Percentiles rank a stretch among this genome's conserved stretches.
Evolutionary conservation across 2,113 vertebrate genomes (phyloP).

Genomic region (Galbula dea): DNA sequence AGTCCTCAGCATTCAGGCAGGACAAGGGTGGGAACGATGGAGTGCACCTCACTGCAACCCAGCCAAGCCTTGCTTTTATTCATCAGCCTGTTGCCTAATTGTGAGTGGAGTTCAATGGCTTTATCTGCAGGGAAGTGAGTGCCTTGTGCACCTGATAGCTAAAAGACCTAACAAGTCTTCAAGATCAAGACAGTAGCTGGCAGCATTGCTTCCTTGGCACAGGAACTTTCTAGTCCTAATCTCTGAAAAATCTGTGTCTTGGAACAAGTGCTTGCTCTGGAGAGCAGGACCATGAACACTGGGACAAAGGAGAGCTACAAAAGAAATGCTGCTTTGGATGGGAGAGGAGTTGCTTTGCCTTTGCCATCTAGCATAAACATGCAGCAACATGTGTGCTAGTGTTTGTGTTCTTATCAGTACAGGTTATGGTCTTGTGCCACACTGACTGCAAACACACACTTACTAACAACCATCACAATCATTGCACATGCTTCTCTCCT

Average conservation of each 20-base stretch:
- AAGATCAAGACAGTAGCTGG: neutral
- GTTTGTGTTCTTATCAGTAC: neutral
- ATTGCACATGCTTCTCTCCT: neutral
- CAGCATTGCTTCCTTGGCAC: neutral
- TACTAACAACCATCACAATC: neutral
- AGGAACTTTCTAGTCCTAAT: neutral
- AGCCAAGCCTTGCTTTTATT: neutral
- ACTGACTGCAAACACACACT: neutral
- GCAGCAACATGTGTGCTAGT: neutral
- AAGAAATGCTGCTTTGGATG: neutral
- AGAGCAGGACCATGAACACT: fast-evolving
- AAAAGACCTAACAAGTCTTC: neutral
- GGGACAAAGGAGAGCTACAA: neutral
- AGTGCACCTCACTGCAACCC: neutral
- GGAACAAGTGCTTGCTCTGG: neutral
- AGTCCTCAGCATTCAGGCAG: neutral
- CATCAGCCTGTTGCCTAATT: neutral
- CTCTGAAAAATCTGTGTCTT: neutral
- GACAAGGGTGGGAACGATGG: neutral
- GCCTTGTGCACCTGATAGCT: neutral
- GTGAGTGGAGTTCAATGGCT: neutral
- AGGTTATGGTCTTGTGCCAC: neutral
- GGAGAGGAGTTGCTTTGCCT: neutral
- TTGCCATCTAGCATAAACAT: neutral
- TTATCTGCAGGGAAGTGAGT: neutral